Base-by-base conservation (phyloP, 1,140 invertebrate species). In the Oreohelix idahoensis region DNA sequence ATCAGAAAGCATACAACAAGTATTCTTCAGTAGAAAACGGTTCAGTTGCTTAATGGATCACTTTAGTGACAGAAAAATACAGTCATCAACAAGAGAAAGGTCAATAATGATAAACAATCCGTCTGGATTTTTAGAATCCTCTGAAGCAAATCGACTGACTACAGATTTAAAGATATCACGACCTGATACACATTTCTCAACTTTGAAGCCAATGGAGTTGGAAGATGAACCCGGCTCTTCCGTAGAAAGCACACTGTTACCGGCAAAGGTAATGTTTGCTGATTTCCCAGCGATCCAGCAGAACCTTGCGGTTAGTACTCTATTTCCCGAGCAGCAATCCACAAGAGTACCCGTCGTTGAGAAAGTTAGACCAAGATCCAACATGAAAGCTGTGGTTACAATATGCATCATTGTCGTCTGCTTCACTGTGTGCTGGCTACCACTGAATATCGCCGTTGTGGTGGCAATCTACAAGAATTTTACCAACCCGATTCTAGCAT, bases 341-440 rank as follows among this genome's bases (percentile, higher is more conserved):
- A 35, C 2, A n/a, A 53, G n/a, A 26, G 32, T 20, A 1, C 1
- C 29, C 8, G 32, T 17, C 13, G 13, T 45, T 26, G 35, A n/a
- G 26, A 45, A 75, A 77, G 10, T 23, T 32, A 23, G n/a, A 23
- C 5, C 42, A 32, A 77, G 75, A 77, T 36, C 20, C 1, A 73
- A 53, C 51, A 49, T 53, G 49, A 77, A 77, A 53, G 75, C 75
- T 2, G 42, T 77, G 26, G 29, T 2, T 1, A 77, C 75, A 2
- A 77, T 77, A 11, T 13, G 75, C 13, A 20, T 49, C 0, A 36
- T 77, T 53, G 74, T 77, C 15, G 32, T 32, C 32, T 51, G 42
- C 36, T 77, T 77, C 51, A 58, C 45, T 58, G 75, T 58, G 0
- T 51, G 42, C 26, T 77, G 49, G 45, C 45, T 77, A 13, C 75